Evolutionary conservation across 2,113 vertebrate species (phyloP).

Genomic region (Platycercus adscitus): DNA sequence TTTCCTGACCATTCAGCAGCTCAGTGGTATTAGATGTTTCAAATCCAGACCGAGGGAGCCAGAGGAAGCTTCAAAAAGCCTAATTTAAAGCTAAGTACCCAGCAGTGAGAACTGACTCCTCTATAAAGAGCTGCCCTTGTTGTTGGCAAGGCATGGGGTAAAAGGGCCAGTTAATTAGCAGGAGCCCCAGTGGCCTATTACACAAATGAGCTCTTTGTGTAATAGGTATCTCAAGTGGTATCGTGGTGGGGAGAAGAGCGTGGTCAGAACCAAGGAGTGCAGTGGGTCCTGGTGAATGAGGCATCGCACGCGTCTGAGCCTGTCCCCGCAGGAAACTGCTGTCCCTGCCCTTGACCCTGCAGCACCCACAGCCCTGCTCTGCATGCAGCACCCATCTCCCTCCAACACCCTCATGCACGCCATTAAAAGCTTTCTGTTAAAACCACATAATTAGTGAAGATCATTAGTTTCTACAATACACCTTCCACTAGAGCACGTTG

Average conservation of each 20-base stretch:
- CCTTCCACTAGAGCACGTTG: background rate
- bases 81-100: background rate
- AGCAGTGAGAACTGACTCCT: background rate
- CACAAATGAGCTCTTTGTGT: background rate
- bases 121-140: background rate
- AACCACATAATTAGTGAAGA: background rate
- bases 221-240: background rate
- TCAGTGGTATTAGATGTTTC: background rate
- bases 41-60: background rate
- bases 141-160: accelerated
- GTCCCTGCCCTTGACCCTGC: background rate
- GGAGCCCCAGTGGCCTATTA: background rate
- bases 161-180: background rate
- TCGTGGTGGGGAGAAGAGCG: background rate
- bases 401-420: accelerated
- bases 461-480: background rate
- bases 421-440: background rate
- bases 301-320: background rate
- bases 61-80: background rate
- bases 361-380: background rate
- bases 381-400: background rate
- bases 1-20: background rate
- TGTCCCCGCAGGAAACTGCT: background rate
- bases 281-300: background rate
- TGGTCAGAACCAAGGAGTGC: accelerated